A percentile compares a stretch with the other conserved stretches of the same genome.
Evolutionary conservation across 2,888 invertebrate genomes (phyloP).

Genomic region (Hemithea aestivaria): DNA sequence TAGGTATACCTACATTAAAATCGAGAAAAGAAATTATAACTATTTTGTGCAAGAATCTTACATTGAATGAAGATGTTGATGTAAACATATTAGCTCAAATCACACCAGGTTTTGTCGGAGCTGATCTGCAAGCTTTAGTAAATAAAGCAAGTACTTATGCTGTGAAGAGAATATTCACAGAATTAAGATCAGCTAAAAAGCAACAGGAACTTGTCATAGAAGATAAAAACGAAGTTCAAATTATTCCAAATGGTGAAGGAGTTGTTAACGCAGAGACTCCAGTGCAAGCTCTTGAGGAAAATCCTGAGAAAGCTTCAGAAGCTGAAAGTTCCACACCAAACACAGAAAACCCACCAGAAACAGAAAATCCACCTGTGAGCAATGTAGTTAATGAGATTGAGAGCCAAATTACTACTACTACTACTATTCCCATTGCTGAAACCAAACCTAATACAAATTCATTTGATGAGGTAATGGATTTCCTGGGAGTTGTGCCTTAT

Average conservation of each 20-base stretch:
- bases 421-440: neutral
- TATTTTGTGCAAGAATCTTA: constrained; percentile 84
- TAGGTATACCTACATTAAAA: constrained; percentile 94
- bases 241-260: constrained; percentile 65
- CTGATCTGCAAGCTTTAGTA: constrained; percentile 92
- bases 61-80: constrained; percentile 84
- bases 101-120: constrained; percentile 98
- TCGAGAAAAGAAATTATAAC: constrained; percentile 89
- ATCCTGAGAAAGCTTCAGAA: constrained; percentile 32
- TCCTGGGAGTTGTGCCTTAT: constrained; percentile 84
- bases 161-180: constrained; percentile 81
- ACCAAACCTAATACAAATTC: constrained; percentile 38
- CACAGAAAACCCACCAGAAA: constrained; percentile 35
- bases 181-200: constrained; percentile 45
- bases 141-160: constrained; percentile 94
- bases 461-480: constrained; percentile 78
- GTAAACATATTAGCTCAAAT: constrained; percentile 86
- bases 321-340: constrained; percentile 25
- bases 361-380: constrained; percentile 22
- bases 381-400: constrained; percentile 34
- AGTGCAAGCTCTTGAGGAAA: constrained; percentile 31
- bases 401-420: constrained; percentile 21
- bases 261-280: constrained; percentile 33
- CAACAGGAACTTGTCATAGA: constrained; percentile 24
- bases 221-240: constrained; percentile 34